These are phyloP conservation scores for Ovis canadensis DNA, from an alignment of 2,113 vertebrate species.

Conservation along the genomic window DNA sequence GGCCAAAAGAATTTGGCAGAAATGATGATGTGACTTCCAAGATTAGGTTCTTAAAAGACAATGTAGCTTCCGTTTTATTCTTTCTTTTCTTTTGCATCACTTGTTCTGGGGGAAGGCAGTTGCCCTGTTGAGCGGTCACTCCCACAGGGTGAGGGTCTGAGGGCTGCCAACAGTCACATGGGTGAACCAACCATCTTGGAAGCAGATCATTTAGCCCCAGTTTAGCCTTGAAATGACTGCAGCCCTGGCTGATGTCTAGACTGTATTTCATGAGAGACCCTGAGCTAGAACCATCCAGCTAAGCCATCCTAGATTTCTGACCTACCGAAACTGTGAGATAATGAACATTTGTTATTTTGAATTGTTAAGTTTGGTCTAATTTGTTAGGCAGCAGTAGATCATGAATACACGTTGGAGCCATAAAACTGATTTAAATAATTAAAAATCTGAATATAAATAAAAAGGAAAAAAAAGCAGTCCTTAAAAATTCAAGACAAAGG, in stretches of 20 bases:
- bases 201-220: background rate
- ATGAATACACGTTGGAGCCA: background rate
- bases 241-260: background rate
- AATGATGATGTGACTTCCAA: background rate
- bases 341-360: constrained; percentile 16
- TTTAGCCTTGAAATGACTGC: background rate
- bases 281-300: background rate
- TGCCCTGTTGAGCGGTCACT: background rate
- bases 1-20: background rate
- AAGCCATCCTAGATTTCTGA: background rate
- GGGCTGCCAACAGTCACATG: background rate
- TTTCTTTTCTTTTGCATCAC: background rate
- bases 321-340: background rate
- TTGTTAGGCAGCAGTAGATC: background rate
- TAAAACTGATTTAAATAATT: constrained; percentile 41
- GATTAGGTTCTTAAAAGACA: background rate
- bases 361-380: background rate
- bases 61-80: background rate
- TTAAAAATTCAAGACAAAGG: constrained; percentile 39
- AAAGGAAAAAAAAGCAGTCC: background rate
- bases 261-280: background rate
- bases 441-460: constrained; percentile 18
- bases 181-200: background rate
- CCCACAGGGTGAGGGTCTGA: background rate
- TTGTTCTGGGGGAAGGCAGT: background rate